Evolutionary conservation across 2,797 vertebrate genomes (phyloP), one percentile per base, ranked within the genome.

Genomic region (Geotrypetes seraphini): DNA sequence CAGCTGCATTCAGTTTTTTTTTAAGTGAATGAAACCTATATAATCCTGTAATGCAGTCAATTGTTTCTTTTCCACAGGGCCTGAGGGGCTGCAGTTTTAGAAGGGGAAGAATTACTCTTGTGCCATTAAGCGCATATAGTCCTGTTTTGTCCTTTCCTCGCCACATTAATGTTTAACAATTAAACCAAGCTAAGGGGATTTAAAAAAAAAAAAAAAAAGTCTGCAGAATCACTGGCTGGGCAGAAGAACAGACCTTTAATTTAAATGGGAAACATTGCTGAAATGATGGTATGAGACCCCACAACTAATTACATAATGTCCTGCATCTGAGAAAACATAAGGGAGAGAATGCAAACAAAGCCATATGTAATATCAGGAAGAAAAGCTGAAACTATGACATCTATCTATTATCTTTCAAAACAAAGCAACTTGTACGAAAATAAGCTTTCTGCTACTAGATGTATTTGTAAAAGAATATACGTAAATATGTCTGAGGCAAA

Each of bases 241-340:
- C 75, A 76, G 73, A 81, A 63, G 44, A 64, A 64, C 76, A 76
- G 69, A 69, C 83, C 64, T 84, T 78, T 69, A 78, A 75, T 70
- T 77, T 78, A 85, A 90, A 87, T 78, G 78, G 76, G 71, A 90
- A 86, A 84, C 81, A 81, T 88, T 78, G 79, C 75, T 63, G 66
- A 73, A 84, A 77, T 31, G 69, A 81, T 66, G 75, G 60, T 44
- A 53, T 58, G 63, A 75, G 66, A 69, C 69, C 63, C 63, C 75
- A 76, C 73, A 84, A 80, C 82, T 89, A 95, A 97, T 91, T 91
- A 88, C 83, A 87, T 90, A 88, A 92, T 90, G 89, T 93, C 87
- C 81, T 89, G 86, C 85, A 90, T 90, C 86, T 89, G 88, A 89
- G 69, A 84, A 91, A 96, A 90, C 78, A 90, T 37, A 74, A 69